These are phyloP conservation scores for Drosophila littoralis DNA, from an alignment of 1,140 invertebrate species.

Conservation along the genomic window DNA sequence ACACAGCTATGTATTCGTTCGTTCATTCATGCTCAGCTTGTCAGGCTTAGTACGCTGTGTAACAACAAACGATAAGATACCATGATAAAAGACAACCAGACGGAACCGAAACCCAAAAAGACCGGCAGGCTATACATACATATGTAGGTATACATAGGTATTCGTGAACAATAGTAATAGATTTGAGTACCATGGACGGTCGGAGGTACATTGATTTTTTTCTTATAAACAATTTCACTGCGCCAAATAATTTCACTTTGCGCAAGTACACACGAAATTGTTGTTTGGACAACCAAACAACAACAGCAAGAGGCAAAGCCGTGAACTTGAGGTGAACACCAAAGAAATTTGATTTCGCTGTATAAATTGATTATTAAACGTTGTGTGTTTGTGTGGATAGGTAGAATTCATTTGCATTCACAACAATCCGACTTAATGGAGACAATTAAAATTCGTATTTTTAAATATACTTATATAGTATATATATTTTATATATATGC, in stretches of 20 bases:
- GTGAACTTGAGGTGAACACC: slow-evolving; percentile 65
- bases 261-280: slow-evolving; percentile 42
- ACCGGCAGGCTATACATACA: slow-evolving; percentile 17
- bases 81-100: slow-evolving; percentile 50
- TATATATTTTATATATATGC: slow-evolving; percentile 14
- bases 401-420: slow-evolving; percentile 18
- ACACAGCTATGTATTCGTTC: not conserved
- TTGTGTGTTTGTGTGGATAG: slow-evolving; percentile 7
- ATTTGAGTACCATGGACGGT: slow-evolving; percentile 7
- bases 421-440: slow-evolving; percentile 3
- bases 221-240: slow-evolving; percentile 41
- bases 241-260: slow-evolving; percentile 49
- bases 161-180: slow-evolving; percentile 11
- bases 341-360: slow-evolving; percentile 36
- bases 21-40: slow-evolving; percentile 32
- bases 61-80: slow-evolving; percentile 47
- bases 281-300: slow-evolving; percentile 71
- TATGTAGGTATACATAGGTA: slow-evolving; percentile 1
- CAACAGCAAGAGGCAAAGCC: slow-evolving; percentile 44
- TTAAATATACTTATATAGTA: not conserved
- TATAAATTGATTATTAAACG: slow-evolving; percentile 43
- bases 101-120: slow-evolving; percentile 1
- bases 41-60: slow-evolving; percentile 47
- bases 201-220: slow-evolving; percentile 22
- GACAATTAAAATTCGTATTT: slow-evolving; percentile 2